Evolutionary conservation across 2,113 vertebrate genomes (phyloP), one percentile per base, ranked within the genome.

Genomic region (Cavia porcellus): DNA sequence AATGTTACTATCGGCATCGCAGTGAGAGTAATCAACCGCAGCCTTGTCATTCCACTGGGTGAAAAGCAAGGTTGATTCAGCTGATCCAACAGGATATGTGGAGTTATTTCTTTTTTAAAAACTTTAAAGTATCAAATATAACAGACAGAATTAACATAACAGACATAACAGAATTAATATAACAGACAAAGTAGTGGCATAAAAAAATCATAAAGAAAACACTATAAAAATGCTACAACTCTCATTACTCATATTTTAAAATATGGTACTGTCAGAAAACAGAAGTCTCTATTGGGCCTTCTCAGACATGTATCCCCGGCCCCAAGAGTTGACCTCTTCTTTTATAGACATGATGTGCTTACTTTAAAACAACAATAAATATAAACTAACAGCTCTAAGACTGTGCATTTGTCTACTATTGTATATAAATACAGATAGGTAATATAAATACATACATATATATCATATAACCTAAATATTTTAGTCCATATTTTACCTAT

Each of bases 171-270:
- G 52, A 82, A 45, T 32, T 35, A 4, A 19, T 50, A 87, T 38
- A 38, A 38, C 38, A 95, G 81, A 77, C 20, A 47, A 82, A 83
- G 62, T 68, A 86, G 89, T 50, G 82, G 14, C 38, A 86, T 30
- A 81, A 35, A 52, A 89, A 86, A 92, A 28, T 74, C 30, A 75
- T 86, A 82, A 96, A 62, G 19, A 62, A 92, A 92, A 28, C 7
- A 62, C 38, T 19, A 64, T 68, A 6, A 32, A 83, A 70, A 47
- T 82, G 32, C 12, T 64, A 55, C n/a, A 19, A 55, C 66, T 74
- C 45, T 42, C 74, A 50, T 61, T 77, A 38, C 35, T 7, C 80
- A 81, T 9, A 17, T 92, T n/a, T 74, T 85, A 59, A 92, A 85
- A 66, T 50, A 59, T 28, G 80, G 88, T 61, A 59, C 11, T 35